Evolutionary conservation across 2,797 vertebrate genomes (phyloP).

Genomic region (Hydrocynus forskahlii): DNA sequence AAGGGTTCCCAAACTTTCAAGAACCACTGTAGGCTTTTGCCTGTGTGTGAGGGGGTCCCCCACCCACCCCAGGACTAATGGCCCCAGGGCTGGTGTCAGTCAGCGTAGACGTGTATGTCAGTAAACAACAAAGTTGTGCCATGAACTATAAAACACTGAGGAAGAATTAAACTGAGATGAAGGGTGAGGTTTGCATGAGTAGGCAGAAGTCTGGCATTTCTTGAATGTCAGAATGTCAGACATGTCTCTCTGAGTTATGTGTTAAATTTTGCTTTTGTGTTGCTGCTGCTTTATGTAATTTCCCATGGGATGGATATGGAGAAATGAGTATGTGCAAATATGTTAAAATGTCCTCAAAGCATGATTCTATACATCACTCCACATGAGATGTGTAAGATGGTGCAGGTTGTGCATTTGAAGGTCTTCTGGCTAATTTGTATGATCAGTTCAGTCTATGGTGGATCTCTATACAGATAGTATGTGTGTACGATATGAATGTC

Average conservation of each 20-base stretch:
- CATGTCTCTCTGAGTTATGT: conserved; percentile 11
- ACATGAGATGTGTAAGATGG: not conserved
- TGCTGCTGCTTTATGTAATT: conserved; percentile 12
- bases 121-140: not conserved
- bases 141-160: not conserved
- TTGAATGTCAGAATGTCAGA: conserved; percentile 25
- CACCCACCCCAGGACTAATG: not conserved
- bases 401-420: not conserved
- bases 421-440: conserved; percentile 18
- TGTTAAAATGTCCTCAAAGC: not conserved
- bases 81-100: not conserved
- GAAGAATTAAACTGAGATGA: conserved; percentile 1
- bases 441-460: conserved; percentile 4
- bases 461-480: conserved; percentile 5
- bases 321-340: not conserved
- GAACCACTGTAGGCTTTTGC: too few species aligned
- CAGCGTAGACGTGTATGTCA: not conserved
- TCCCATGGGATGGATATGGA: not conserved
- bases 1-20: too few species aligned
- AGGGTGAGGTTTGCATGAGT: conserved; percentile 18
- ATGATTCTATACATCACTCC: not conserved
- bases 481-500: not conserved
- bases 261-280: not conserved
- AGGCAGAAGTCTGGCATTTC: conserved; percentile 36
- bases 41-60: too few species aligned